Base-by-base conservation (phyloP, 2,888 invertebrate genomes). In the Volucella inanis region DNA sequence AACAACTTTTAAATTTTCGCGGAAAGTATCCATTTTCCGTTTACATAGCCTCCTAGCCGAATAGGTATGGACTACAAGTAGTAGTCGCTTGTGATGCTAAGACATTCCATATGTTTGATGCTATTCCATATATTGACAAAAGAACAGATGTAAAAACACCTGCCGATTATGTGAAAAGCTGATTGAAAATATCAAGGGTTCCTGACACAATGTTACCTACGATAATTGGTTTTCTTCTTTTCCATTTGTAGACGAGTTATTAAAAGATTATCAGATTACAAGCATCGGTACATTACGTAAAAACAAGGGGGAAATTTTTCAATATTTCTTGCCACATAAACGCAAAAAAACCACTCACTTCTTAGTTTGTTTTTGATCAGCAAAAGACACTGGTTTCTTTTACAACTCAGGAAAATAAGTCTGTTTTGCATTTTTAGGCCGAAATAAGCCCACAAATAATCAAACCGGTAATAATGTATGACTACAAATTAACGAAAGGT, bases 1-100 rank as follows among this genome's bases (percentile, higher is more conserved):
- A 67, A 54, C 67, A 54, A 52, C 15, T 67, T 31, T 52, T 67
- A 52, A 38, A 10, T 18, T 38, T 67, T 18, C 54, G 41, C 0
- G 52, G 67, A 67, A 67, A 54, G 67, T 39, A 18, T 14, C 54
- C 41, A 41, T 67, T 68, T 31, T 39, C 1, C 18, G 18, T 18
- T 18, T 18, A 18, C 18, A 18, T 18, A 18, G 18, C 2, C 2
- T 1, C 18, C 1, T 1, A 18, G 49, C 18, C 45, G 43, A 18
- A 61, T 43, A 61, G 18, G 22, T 45, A 45, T 43, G 61, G 45
- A 43, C 61, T 61, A 15, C 45, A 61, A 18, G 15, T 61, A 45
- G 43, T 61, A 41, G 15, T 12, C 8, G 1, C 18, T 18, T 18
- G 18, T 18, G 1, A 18, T 18, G 2, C 18, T 18, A 18, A 18